Base-by-base conservation (phyloP, 2,797 vertebrate species). In the Brachymystax lenok region DNA sequence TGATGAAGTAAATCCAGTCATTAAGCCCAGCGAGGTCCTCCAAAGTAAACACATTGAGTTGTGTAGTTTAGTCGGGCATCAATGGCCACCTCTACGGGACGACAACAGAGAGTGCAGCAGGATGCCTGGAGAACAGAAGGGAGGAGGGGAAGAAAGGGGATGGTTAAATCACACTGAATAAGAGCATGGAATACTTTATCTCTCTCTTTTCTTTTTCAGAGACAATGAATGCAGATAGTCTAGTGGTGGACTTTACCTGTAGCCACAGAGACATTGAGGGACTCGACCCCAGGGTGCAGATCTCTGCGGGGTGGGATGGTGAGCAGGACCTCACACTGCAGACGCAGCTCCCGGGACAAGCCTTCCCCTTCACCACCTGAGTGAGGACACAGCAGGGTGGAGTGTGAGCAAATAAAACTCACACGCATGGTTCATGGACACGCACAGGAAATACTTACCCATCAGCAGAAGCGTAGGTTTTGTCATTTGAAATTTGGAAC, bases 181-280 rank as follows among this genome's bases (percentile, higher is more conserved):
- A 46, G 40, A 46, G 40, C 40, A 46, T 46, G 13, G 10, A 46
- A n/a, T n/a, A n/a, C n/a, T n/a, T n/a, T n/a, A n/a, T 46, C 10
- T 10, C 13, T 46, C 40, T 13, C 40, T 46, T 46, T 46, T 46
- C 40, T 13, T 46, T 46, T 46, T 46, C 40, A 46, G 40, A 46
- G 40, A 46, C 40, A 46, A 46, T 46, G 40, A 46, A 46, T 46
- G 40, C 8, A 46, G 40, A 46, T 10, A 10, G 40, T 46, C 40
- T 13, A 46, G 40, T 3, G 40, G 40, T 46, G 40, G 33, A 46
- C 21, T n/a, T 35, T 77, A 96, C 96, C 40, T 46, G 40, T 46
- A 46, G 40, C 40, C 28, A 99, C 97, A 0, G 98, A 98, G 59
- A 98, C 96, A 0, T 98, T 99, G 40, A 99, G 94, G 0, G 97